A percentile compares a stretch with the other conserved stretches of the same genome.
Conservation (phyloP, 1,140 invertebrate genomes). For the Meloidogyne exigua region DNA sequence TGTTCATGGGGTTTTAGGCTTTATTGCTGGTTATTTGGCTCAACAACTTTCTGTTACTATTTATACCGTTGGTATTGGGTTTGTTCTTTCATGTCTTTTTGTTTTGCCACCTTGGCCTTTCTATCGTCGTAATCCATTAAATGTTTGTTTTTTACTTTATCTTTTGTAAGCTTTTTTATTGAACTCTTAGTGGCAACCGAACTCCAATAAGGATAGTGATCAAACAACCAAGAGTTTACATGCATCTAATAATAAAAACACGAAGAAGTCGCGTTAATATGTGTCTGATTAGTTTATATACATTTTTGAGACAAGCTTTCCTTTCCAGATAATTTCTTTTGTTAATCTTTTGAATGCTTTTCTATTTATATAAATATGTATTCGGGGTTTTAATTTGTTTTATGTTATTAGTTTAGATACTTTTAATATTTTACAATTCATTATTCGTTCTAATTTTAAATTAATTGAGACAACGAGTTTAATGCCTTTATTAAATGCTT, state of each 20-base stretch:
- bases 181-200: conserved; percentile 45
- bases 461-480: neutral
- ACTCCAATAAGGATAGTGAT: conserved; percentile 9
- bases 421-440: neutral
- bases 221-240: neutral
- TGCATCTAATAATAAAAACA: conserved; percentile 24
- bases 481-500: neutral
- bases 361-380: neutral
- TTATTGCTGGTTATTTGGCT: conserved; percentile 42
- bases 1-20: conserved; percentile 43
- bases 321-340: conserved; percentile 22
- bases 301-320: neutral
- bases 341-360: conserved; percentile 1
- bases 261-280: conserved; percentile 36
- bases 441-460: neutral
- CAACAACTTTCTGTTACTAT: conserved; percentile 51
- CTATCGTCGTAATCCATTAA: conserved; percentile 47
- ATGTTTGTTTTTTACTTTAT: conserved; percentile 22
- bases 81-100: conserved; percentile 44
- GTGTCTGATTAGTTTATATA: neutral
- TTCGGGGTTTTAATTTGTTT: neutral
- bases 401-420: neutral
- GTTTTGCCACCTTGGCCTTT: conserved; percentile 53
- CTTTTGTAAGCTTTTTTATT: neutral
- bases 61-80: conserved; percentile 39